Conservation (phyloP, 2,113 vertebrate species). For the Mus musculus region GRCm39 chr13:6582501-6583000, state of each 20-base stretch:
- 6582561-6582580: slow-evolving; percentile 23
- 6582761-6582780: slow-evolving; percentile 59
- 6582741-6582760: slow-evolving; percentile 59
- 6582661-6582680: slow-evolving; percentile 78
- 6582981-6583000: too few relatives aligned
- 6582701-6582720: slow-evolving; percentile 45
- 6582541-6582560: background rate
- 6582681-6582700: slow-evolving; percentile 73
- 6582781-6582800: slow-evolving; percentile 31
- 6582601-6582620: slow-evolving; percentile 50
- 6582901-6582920: background rate
- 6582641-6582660: slow-evolving; percentile 81
- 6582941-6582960: rapidly evolving
- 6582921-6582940: background rate
- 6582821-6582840: background rate
- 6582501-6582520: background rate
- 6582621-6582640: slow-evolving; percentile 76
- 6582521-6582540: background rate
- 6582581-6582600: background rate
- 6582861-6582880: background rate
- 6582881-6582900: background rate
- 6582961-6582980: background rate
- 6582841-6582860: rapidly evolving
- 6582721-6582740: slow-evolving; percentile 68
- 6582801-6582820: background rate